Base-by-base conservation (phyloP, 2,113 vertebrate species). In the Cettia cetti region DNA sequence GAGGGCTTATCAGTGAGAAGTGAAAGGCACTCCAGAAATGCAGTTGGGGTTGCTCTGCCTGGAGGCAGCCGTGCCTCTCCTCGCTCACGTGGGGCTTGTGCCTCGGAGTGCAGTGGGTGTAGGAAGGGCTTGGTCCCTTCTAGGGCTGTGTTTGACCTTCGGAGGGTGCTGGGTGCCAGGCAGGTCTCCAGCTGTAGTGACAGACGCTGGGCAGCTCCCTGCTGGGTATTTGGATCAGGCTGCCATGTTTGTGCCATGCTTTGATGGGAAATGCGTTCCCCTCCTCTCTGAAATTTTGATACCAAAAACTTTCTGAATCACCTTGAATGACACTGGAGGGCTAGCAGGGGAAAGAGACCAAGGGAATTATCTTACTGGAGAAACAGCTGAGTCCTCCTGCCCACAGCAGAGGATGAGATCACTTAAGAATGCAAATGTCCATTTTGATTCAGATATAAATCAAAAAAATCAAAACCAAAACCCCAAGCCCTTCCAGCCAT, bases 241-340 rank as follows among this genome's bases (percentile, higher is more conserved):
- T 83, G 79, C 1, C 1, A 2, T 5, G 23, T n/a, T 77, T 0
- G 1, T 44, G 27, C 37, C 28, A 6, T 27, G 65, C 15, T 56
- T 59, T 0, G 1, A 18, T n/a, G 44, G 47, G 26, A 82, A 89
- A 74, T 1, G 1, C 0, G 0, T 39, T 72, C 54, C 39, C 30
- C 30, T 81, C 26, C 59, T 61, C 72, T 26, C 71, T 66, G 54
- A 88, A 69, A 45, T 39, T 15, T 84, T 54, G 52, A n/a, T 83
- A 35, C 15, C 54, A 31, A 66, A 78, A 49, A 24, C 60, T 94
- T 74, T 65, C 52, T 30, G 33, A 75, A 66, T 71, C 21, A 50
- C 30, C 16, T 44, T 64, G 49, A 79, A 44, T 49, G 30, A 23
- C 24, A 49, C 24, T 9, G 6, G 23, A 60, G 28, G 39, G 19